These are phyloP conservation scores for Ephialtes manifestator DNA, from an alignment of 2,888 invertebrate genomes.

Conservation along the genomic window DNA sequence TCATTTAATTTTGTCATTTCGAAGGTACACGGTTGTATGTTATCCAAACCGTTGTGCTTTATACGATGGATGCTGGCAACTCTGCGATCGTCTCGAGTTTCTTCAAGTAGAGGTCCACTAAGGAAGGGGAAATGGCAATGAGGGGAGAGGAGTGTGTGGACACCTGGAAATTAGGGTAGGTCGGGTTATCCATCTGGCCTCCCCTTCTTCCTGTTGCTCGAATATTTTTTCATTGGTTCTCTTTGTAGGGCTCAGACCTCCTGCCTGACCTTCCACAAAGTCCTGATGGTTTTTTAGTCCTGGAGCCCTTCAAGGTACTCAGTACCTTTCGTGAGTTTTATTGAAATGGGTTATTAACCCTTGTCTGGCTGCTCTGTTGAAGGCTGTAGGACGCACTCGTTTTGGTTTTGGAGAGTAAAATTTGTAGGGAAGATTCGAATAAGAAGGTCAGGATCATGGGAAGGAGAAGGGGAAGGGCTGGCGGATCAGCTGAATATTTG, in stretches of 20 bases:
- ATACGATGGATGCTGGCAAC: conserved; percentile 56
- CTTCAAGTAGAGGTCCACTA: not conserved
- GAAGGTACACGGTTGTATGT: conserved; percentile 27
- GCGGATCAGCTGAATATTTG: conserved; percentile 43
- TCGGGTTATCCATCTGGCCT: conserved; percentile 36
- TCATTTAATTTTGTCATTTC: conserved; percentile 46
- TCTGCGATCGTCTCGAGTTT: conserved; percentile 38
- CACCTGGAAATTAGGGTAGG: conserved; percentile 68
- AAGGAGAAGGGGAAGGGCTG: conserved; percentile 51
- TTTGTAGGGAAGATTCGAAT: conserved; percentile 25
- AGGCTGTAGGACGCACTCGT: conserved; percentile 17
- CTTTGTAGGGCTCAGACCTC: conserved; percentile 17
- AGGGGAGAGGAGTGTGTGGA: conserved; percentile 11
- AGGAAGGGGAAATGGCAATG: conserved; percentile 35
- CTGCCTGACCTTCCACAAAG: conserved; percentile 42
- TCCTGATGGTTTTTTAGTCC: conserved; percentile 4
- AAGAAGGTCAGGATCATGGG: conserved; percentile 21
- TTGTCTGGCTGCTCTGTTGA: conserved; percentile 42
- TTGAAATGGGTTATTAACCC: not conserved
- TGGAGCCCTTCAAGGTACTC: conserved; percentile 19
- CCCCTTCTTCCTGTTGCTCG: not conserved
- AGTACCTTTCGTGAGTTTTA: conserved; percentile 8
- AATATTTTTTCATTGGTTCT: conserved; percentile 22
- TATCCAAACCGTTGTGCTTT: conserved; percentile 17
- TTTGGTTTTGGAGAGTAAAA: conserved; percentile 52